Base-by-base conservation (phyloP, 2,797 vertebrate genomes). In the Peromyscus melanophrys region DNA sequence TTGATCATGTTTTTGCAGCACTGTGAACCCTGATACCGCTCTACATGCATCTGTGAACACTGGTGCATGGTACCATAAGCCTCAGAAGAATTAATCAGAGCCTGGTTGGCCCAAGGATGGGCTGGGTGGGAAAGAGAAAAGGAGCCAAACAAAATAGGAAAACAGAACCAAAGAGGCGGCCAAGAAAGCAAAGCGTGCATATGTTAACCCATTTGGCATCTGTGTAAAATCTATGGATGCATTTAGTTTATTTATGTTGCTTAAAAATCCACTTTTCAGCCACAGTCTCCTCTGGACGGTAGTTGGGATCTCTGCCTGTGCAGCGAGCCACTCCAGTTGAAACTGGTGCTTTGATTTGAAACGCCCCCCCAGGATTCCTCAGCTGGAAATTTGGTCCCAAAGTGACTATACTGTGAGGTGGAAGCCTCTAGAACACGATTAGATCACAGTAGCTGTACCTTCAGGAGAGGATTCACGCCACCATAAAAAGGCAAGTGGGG, bases 81-180 rank as follows among this genome's bases (percentile, higher is more conserved):
- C 73, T 78, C 78, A 0, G 46, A 43, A 61, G 59, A 89, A 27
- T 9, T 37, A 59, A 75, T 46, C 59, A 1, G 65, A 69, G 21
- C 65, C 19, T 0, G 55, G 31, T n/a, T 11, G 85, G 86, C 25
- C 57, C 34, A 0, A 31, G n/a, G 37, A 80, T 55, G 73, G 29
- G 34, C 37, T 19, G n/a, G 43, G 90, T 63, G 17, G 84, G 81
- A 84, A 76, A 93, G n/a, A 73, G 71, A 37, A 27, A 27, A 14
- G 37, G 37, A 92, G 77, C 88, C 76, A 88, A 92, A 81, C 40
- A 52, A 89, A 96, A 94, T 0, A 71, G 88, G 61, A 71, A 84
- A 77, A 91, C 57, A 65, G 93, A 63, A 77, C 43, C 76, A 10
- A 21, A 46, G 16, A 83, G 34, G 52, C 31, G 2, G 57, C 78